Evolutionary conservation across 2,888 invertebrate species (phyloP).

Genomic region (Erynnis tages): DNA sequence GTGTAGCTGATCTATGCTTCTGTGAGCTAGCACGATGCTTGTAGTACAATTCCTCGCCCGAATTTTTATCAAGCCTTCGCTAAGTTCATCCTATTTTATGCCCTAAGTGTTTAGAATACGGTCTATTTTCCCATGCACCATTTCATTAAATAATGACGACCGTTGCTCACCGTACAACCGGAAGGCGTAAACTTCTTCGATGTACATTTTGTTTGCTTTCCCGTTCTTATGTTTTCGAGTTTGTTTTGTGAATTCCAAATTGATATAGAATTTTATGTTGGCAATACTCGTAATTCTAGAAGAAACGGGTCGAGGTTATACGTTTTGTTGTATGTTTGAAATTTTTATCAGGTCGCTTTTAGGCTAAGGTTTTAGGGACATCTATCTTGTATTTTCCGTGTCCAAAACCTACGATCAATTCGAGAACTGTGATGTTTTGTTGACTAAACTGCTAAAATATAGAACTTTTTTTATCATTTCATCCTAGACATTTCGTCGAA

Average conservation of each 20-base stretch:
- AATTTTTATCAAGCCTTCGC: slow-evolving; percentile 30
- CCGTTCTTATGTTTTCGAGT: slow-evolving; percentile 36
- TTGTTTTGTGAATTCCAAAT: slow-evolving; percentile 32
- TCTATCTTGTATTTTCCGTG: too few species aligned
- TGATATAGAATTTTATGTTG: slow-evolving; percentile 25
- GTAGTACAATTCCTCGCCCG: slow-evolving; percentile 26
- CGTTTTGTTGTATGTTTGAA: neutral
- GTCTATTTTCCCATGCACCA: slow-evolving; percentile 1
- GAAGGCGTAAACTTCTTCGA: slow-evolving; percentile 39
- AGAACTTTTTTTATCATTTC: too few species aligned
- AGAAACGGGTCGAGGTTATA: slow-evolving; percentile 23
- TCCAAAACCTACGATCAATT: too few species aligned
- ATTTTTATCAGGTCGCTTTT: slow-evolving; percentile 21
- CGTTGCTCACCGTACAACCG: slow-evolving; percentile 29
- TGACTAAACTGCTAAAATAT: too few species aligned
- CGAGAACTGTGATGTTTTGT: too few species aligned
- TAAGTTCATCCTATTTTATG: slow-evolving; percentile 6
- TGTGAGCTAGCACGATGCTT: slow-evolving; percentile 9
- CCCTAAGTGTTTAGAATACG: neutral
- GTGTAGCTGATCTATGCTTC: slow-evolving; percentile 14
- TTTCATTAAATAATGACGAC: slow-evolving; percentile 8
- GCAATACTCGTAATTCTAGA: slow-evolving; percentile 20
- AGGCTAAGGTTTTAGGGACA: slow-evolving; percentile 2
- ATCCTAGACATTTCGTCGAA: too few species aligned
- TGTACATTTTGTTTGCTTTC: slow-evolving; percentile 38